Evolutionary conservation across 2,888 invertebrate species (phyloP).

Genomic region (Aradus depressus): DNA sequence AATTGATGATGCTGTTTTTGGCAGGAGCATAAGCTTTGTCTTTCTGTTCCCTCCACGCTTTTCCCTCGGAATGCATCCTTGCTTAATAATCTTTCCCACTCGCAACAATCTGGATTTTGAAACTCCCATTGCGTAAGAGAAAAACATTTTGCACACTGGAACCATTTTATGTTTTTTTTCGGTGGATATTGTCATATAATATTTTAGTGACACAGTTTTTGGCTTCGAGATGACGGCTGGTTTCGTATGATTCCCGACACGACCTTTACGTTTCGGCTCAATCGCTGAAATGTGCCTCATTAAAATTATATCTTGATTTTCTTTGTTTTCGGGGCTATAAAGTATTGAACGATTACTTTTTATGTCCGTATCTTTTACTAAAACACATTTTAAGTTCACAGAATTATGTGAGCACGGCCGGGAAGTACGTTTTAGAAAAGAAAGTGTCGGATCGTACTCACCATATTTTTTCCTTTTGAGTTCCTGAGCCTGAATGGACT

Average conservation of each 20-base stretch:
- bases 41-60: background rate
- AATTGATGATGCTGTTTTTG: background rate
- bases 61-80: background rate
- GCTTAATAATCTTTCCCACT: background rate
- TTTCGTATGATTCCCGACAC: background rate
- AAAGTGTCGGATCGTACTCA: no score
- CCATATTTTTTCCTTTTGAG: no score
- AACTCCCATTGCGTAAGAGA: slow-evolving; percentile 4
- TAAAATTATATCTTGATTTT: background rate
- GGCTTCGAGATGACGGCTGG: no score
- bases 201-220: no score
- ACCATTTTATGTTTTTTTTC: background rate
- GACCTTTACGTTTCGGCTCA: background rate
- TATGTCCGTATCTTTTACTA: no score
- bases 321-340: background rate
- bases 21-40: background rate
- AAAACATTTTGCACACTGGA: slow-evolving; percentile 6
- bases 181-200: no score
- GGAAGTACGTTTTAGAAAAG: no score
- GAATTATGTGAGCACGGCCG: no score
- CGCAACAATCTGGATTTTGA: no score
- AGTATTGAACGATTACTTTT: no score
- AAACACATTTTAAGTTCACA: no score
- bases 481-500: no score
- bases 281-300: background rate